These are phyloP conservation scores for Lepidurus couesii DNA, from an alignment of 1,140 invertebrate species.

Conservation along the genomic window DNA sequence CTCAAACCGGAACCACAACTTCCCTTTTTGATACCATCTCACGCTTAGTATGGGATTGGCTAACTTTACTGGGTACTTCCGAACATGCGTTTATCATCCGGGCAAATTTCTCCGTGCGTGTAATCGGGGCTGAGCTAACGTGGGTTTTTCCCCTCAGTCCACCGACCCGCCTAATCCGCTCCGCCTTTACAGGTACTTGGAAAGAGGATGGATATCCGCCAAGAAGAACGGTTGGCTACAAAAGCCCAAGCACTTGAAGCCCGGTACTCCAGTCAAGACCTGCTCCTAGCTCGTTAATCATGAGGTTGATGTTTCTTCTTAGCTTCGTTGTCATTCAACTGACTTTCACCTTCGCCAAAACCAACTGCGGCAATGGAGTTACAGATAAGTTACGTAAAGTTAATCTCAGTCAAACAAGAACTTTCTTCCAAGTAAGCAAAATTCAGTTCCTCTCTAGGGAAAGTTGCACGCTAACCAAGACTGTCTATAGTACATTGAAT, in stretches of 20 bases:
- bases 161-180: no score
- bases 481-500: constrained; percentile 25
- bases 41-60: no score
- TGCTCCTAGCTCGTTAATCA: neutral
- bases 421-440: constrained; percentile 1
- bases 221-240: neutral
- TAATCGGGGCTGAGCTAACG: no score
- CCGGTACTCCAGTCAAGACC: neutral
- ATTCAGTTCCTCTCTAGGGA: no score
- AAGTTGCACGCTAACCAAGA: no score
- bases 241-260: neutral
- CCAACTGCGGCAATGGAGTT: neutral
- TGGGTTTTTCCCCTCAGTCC: no score
- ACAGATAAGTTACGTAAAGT: neutral
- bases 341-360: neutral
- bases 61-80: no score
- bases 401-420: neutral
- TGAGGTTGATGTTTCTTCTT: neutral
- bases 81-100: no score
- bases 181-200: no score
- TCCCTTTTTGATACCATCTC: no score
- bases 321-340: neutral
- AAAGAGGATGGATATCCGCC: neutral
- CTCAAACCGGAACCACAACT: no score
- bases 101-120: no score